These are phyloP conservation scores for Cephus runcator DNA, from an alignment of 2,888 invertebrate genomes.

Conservation along the genomic window DNA sequence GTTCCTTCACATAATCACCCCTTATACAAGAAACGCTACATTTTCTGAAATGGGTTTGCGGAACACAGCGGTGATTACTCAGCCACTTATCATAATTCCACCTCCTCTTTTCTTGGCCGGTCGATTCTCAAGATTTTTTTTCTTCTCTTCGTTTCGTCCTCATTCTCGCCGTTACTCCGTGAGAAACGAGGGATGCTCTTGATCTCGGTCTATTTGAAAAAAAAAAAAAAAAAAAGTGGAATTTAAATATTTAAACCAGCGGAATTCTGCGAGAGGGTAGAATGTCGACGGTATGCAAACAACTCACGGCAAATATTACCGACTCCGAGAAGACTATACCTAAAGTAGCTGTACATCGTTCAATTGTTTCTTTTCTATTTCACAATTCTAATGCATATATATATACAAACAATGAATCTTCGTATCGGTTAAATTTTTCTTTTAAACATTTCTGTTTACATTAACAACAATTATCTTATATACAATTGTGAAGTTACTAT, in stretches of 20 bases:
- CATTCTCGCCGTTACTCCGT: background rate
- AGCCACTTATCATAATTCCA: conserved; percentile 37
- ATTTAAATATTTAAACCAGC: conserved; percentile 50
- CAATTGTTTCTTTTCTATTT: too few species aligned
- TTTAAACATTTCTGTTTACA: too few species aligned
- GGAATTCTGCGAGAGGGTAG: conserved; percentile 14
- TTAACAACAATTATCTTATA: too few species aligned
- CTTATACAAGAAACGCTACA: background rate
- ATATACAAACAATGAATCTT: too few species aligned
- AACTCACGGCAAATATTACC: conserved; percentile 49
- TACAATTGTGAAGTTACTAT: too few species aligned
- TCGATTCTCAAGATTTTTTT: conserved; percentile 17
- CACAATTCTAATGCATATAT: too few species aligned
- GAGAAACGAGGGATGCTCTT: background rate
- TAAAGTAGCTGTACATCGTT: too few species aligned
- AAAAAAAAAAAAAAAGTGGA: conserved; percentile 47
- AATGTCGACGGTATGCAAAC: conserved; percentile 44
- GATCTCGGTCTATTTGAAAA: conserved; percentile 30
- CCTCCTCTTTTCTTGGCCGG: conserved; percentile 12
- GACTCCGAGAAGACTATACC: conserved; percentile 23
- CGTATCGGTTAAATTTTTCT: too few species aligned
- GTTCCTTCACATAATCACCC: background rate
- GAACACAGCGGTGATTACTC: conserved; percentile 29
- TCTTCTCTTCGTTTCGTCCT: background rate
- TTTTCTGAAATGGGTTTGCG: conserved; percentile 17